These are phyloP conservation scores for Cydia splendana DNA, from an alignment of 1,140 invertebrate genomes.

Conservation along the genomic window DNA sequence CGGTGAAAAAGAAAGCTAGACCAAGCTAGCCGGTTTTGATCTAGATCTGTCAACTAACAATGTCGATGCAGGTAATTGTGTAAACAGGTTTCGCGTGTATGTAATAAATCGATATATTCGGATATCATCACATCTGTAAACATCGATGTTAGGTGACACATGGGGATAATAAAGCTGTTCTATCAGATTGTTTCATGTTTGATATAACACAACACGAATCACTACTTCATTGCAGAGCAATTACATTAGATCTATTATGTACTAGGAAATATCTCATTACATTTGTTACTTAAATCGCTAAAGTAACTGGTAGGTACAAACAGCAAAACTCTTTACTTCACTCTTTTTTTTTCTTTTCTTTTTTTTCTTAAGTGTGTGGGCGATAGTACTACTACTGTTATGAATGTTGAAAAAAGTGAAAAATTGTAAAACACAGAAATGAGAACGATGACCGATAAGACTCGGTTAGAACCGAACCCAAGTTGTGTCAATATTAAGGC, in stretches of 20 bases:
- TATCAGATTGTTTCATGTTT: neutral
- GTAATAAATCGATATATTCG: neutral
- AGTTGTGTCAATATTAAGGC: conserved; percentile 9
- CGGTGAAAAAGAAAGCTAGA: conserved; percentile 27
- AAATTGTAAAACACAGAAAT: conserved; percentile 3
- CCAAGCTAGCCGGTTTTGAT: neutral
- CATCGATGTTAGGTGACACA: neutral
- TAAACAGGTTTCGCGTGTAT: neutral
- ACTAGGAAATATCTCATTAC: too few species aligned
- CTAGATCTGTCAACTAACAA: conserved; percentile 9
- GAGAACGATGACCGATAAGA: conserved; percentile 25
- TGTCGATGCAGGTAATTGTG: neutral
- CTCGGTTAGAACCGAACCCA: neutral
- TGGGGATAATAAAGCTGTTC: neutral
- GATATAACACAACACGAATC: neutral
- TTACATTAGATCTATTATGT: too few species aligned
- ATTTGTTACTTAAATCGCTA: too few species aligned
- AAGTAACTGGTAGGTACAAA: too few species aligned
- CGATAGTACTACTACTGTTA: too few species aligned
- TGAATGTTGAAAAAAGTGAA: neutral
- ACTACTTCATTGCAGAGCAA: neutral
- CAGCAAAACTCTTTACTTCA: too few species aligned
- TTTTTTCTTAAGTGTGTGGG: too few species aligned
- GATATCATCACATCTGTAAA: neutral
- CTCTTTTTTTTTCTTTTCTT: too few species aligned